Conservation (phyloP, 2,888 invertebrate species). For the Acleris holmiana region DNA sequence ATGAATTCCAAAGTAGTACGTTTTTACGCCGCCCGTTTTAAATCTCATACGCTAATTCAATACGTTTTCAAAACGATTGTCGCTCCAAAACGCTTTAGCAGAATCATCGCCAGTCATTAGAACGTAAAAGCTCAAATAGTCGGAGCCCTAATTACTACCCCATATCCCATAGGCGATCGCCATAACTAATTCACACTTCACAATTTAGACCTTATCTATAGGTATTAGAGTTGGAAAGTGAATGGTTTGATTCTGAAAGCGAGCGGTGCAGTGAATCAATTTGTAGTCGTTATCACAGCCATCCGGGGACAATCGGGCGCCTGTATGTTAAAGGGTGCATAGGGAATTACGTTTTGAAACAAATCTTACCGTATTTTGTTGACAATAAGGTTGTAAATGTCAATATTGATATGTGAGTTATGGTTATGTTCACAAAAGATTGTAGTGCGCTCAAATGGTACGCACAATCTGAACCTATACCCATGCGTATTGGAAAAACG, state of each 20-base stretch:
- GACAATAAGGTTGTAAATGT: neutral
- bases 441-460: too few relatives aligned
- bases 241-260: neutral
- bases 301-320: conserved; percentile 7
- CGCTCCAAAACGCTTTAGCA: neutral
- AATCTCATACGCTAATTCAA: too few relatives aligned
- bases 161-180: conserved; percentile 1
- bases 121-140: conserved; percentile 27
- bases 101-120: conserved; percentile 25
- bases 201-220: conserved; percentile 1
- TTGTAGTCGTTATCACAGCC: conserved; percentile 30
- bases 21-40: too few relatives aligned
- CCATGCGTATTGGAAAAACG: neutral
- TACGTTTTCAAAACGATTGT: too few relatives aligned
- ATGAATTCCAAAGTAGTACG: too few relatives aligned
- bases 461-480: neutral
- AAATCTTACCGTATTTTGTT: too few relatives aligned
- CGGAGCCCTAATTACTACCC: conserved; percentile 21
- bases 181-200: neutral
- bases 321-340: conserved; percentile 1
- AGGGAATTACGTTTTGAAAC: too few relatives aligned
- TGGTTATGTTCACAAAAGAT: too few relatives aligned
- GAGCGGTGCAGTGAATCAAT: conserved; percentile 31
- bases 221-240: conserved; percentile 1
- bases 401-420: neutral